Base-by-base conservation (phyloP, 2,888 invertebrate genomes). In the Neuroscelio doddi region DNA sequence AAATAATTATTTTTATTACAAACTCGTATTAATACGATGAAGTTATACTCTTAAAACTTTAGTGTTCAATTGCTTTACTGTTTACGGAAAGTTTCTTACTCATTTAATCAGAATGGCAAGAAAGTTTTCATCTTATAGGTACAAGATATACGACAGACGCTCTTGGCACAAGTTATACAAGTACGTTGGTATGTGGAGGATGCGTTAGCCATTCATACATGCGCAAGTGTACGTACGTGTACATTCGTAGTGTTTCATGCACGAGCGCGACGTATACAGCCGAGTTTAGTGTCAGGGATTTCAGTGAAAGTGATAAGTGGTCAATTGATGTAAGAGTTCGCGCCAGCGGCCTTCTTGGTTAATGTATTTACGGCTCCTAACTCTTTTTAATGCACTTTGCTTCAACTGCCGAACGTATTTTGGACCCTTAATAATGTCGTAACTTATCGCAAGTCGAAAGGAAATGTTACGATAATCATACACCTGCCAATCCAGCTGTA, bases 231-330 rank as follows among this genome's bases (percentile, higher is more conserved):
- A 4, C 16, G 17, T 24, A n/a, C n/a, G n/a, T n/a, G n/a, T 58
- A 58, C 58, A 24, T 52, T 12, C 46, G 39, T 29, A 34, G 26
- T n/a, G 29, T 49, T 61, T 34, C 26, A 36, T 5, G 32, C 10
- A 34, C 21, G 47, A 34, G 26, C 10, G 39, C 41, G 46, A 30
- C 34, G 8, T 63, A 46, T 44, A 14, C 52, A 47, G 39, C 56
- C 42, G 50, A 62, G 4, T 39, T 39, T 39, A 39, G 7, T 26
- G 46, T 24, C 45, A 47, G 55, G 39, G 21, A 61, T 41, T 68
- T 64, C 66, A 74, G 76, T 75, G 76, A 76, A 75, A 76, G 76
- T 73, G 69, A 72, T 68, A 49, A 71, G 64, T 63, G 62, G 50
- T 38, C 68, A 67, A 71, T 73, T 75, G 72, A 75, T 71, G 72